Evolutionary conservation across 2,888 invertebrate genomes (phyloP).

Genomic region (Hyalella azteca): DNA sequence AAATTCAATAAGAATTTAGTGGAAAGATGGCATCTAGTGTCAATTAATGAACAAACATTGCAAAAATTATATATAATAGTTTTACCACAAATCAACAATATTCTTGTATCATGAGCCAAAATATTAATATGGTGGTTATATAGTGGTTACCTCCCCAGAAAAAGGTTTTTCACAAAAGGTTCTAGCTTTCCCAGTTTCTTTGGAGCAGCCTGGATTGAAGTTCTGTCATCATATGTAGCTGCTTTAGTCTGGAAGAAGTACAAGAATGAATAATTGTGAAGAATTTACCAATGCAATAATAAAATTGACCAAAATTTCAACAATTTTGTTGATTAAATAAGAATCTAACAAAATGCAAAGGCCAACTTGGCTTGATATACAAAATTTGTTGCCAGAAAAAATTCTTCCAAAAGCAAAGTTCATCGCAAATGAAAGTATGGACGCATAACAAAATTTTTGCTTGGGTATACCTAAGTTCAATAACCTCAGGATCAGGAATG

Average conservation of each 20-base stretch:
- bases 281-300: background rate
- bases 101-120: background rate
- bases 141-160: slow-evolving; percentile 45
- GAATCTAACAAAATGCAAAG: no score
- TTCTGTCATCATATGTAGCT: background rate
- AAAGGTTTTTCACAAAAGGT: slow-evolving; percentile 53
- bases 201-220: background rate
- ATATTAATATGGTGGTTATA: background rate
- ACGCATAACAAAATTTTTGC: no score
- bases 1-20: background rate
- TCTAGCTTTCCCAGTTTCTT: background rate
- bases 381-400: no score
- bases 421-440: no score
- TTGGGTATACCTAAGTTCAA: no score
- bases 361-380: no score
- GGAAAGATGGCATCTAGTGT: background rate
- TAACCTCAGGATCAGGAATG: no score
- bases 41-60: background rate
- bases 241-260: slow-evolving; percentile 11
- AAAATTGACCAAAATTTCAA: background rate
- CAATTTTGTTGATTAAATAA: background rate
- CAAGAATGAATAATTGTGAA: background rate
- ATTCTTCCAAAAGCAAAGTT: no score
- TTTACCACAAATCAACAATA: background rate
- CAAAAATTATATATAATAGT: background rate